Evolutionary conservation across 2,113 vertebrate species (phyloP).

Genomic region (Numida meleagris): DNA sequence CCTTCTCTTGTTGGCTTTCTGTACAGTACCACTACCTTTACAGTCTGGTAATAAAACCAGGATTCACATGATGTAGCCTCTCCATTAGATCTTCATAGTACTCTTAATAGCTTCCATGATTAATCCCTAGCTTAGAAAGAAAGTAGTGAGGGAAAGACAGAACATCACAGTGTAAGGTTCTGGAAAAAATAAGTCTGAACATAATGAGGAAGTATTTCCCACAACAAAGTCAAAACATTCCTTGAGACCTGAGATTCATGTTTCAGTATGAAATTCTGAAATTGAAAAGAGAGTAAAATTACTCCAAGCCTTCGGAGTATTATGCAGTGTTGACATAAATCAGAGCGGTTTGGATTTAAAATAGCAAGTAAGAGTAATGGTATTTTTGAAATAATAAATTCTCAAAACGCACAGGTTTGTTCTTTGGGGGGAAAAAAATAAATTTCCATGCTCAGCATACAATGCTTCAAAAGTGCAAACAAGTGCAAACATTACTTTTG

Average conservation of each 20-base stretch:
- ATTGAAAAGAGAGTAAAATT: not conserved
- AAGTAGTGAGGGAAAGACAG: not conserved
- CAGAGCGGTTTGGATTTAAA: not conserved
- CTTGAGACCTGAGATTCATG: not conserved
- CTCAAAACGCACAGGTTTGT: not conserved
- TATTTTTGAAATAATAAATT: not conserved
- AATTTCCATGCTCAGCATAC: not conserved
- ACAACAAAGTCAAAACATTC: not conserved
- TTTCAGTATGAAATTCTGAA: not conserved
- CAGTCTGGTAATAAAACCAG: not conserved
- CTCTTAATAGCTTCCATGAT: not conserved
- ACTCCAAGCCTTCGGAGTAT: not conserved
- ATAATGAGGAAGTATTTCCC: not conserved
- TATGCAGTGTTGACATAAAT: not conserved
- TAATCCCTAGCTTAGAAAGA: not conserved
- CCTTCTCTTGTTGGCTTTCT: not conserved
- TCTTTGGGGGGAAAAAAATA: not conserved
- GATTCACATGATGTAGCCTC: not conserved
- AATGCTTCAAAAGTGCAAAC: not conserved
- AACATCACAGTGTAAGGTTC: not conserved
- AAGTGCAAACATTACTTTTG: not conserved
- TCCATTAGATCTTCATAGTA: not conserved
- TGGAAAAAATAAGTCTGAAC: not conserved
- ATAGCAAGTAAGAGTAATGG: not conserved
- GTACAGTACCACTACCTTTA: not conserved